Base-by-base conservation (phyloP, 1,140 invertebrate species). In the Aphelinus certus region DNA sequence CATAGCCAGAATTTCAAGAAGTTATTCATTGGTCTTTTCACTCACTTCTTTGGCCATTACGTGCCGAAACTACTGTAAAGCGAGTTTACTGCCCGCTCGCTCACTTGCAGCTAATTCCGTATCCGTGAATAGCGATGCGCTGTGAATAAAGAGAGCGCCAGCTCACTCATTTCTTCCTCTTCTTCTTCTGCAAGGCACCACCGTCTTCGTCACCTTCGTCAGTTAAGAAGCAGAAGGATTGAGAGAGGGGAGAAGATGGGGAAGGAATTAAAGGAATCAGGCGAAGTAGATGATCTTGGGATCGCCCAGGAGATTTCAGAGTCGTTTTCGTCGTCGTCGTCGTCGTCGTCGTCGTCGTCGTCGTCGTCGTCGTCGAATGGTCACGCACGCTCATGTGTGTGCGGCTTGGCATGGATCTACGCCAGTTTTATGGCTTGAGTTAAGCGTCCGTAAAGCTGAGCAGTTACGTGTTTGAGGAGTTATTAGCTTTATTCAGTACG, bases 371-470 rank as follows among this genome's bases (percentile, higher is more conserved):
- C 4, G n/a, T 26, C 43, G 65, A 47, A 48, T 47, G 7, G 46
- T 43, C 43, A 9, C 61, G 43, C 61, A n/a, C 26, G 48, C 1
- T 9, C 2, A 45, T 45, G 45, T 61, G 26, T 45, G 6, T 45
- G 60, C 60, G 60, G 6, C 45, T 6, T 58, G 66, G 51, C 66
- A 42, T 3, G 45, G 55, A 71, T 64, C 10, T 51, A 63, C 49
- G 26, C 7, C 3, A n/a, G 1, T 55, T 81, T 81, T 80, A 81
- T 64, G 70, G 65, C 9, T 57, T 56, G 63, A 78, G 73, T 78
- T 75, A 81, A 81, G 76, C 62, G 71, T 68, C 56, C 66, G 67
- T 77, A 78, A 80, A 81, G 66, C 62, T 61, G 60, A 61, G 68
- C 48, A 66, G 64, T 76, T 76, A 77, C 71, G 79, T 67, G 62